phyloP scores from a whole-genome alignment of 37 sponge, comb jelly and placozoan genomes.

The Axinella damicornis region DNA sequence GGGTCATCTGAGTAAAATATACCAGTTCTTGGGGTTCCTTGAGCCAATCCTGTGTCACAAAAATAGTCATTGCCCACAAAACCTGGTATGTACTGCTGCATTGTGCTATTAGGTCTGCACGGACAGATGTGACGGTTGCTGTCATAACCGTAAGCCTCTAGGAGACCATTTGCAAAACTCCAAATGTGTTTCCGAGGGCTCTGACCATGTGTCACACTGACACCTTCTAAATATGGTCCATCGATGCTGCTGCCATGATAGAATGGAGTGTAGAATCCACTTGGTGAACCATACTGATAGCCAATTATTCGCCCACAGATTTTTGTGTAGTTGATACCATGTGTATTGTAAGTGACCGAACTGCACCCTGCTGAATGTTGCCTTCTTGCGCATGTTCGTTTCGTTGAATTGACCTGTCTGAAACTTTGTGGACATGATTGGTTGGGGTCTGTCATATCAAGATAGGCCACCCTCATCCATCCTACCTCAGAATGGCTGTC shows the following conservation, averaged over 20 bases:
- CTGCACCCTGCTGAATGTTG: neutral
- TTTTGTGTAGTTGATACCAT: neutral
- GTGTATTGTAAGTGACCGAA: neutral
- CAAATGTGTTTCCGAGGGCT: constrained; percentile 34
- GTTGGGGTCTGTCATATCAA: constrained; percentile 23
- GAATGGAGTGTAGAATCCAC: constrained; percentile 8
- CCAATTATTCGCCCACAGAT: neutral
- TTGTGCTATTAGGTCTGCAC: neutral
- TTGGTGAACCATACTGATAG: neutral
- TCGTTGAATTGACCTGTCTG: neutral
- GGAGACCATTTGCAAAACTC: constrained; percentile 30
- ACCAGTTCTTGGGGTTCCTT: neutral
- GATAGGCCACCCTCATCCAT: constrained; percentile 43
- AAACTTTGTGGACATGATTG: constrained; percentile 15
- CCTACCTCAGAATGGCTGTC: no score
- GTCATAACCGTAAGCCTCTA: neutral
- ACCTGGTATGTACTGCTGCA: neutral
- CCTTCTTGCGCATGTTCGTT: neutral
- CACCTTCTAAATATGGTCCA: constrained; percentile 36
- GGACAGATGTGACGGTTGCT: neutral
- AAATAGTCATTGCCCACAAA: constrained; percentile 12
- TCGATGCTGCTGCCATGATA: constrained; percentile 7
- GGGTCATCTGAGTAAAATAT: neutral
- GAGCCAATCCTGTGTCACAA: constrained; percentile 1
- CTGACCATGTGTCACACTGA: constrained; percentile 17